Conservation (phyloP, 2,888 invertebrate species). For the Ectropis crepuscularia region DNA sequence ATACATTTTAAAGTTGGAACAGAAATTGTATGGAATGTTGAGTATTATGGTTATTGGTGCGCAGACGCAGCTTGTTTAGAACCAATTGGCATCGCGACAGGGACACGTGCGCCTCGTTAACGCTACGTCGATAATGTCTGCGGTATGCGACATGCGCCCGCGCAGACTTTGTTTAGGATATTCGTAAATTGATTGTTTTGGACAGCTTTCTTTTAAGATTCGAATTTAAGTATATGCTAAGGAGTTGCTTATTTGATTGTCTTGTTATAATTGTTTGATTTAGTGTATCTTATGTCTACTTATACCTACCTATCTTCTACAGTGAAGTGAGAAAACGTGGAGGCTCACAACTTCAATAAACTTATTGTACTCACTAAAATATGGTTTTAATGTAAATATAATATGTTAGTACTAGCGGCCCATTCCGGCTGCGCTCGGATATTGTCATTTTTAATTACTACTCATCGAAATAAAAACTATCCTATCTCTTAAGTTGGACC, state of each 20-base stretch:
- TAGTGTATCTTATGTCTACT: too few relatives aligned
- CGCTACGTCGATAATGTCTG: constrained; percentile 49
- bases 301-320: too few relatives aligned
- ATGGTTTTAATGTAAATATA: too few relatives aligned
- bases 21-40: constrained; percentile 1
- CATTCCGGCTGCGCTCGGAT: too few relatives aligned
- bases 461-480: too few relatives aligned
- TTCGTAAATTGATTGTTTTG: constrained; percentile 1
- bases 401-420: too few relatives aligned
- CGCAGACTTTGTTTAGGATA: constrained; percentile 10
- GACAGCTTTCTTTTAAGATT: constrained; percentile 11
- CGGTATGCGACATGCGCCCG: constrained; percentile 46
- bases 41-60: constrained; percentile 10
- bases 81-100: constrained; percentile 44
- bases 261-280: neutral
- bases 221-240: neutral
- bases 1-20: neutral
- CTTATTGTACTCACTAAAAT: too few relatives aligned
- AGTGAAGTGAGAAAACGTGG: too few relatives aligned
- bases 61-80: constrained; percentile 41
- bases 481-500: too few relatives aligned
- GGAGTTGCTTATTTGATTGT: constrained; percentile 1
- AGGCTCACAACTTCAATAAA: too few relatives aligned
- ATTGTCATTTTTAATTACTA: too few relatives aligned
- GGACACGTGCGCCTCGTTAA: constrained; percentile 59